phyloP scores from a whole-genome alignment of 2,797 vertebrate species.

The Lycodopsis pacificus region DNA sequence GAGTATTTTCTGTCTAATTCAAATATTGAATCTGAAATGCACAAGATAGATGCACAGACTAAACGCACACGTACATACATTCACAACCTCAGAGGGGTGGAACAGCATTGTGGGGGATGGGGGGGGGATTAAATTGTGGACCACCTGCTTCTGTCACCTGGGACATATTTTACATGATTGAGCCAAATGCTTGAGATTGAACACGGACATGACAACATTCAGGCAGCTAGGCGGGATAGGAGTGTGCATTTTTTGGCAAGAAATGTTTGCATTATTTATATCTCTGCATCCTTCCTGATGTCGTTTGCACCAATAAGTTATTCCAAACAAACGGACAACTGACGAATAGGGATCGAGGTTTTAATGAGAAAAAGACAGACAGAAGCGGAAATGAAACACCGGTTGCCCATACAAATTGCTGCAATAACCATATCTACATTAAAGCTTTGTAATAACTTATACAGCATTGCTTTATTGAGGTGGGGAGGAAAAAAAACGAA shows the following conservation, averaged over 20 bases:
- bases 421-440: constrained; percentile 84
- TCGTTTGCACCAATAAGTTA: constrained; percentile 53
- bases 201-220: constrained; percentile 75
- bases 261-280: constrained; percentile 23
- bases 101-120: constrained; percentile 5
- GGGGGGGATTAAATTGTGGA: constrained; percentile 61
- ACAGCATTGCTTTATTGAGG: constrained; percentile 77
- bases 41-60: constrained; percentile 37
- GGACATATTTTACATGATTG: constrained; percentile 77
- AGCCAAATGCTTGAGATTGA: constrained; percentile 77
- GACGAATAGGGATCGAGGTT: constrained; percentile 75
- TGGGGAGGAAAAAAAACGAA: constrained; percentile 49
- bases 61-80: constrained; percentile 23
- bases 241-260: constrained; percentile 44
- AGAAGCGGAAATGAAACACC: constrained; percentile 79
- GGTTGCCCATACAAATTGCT: constrained; percentile 80
- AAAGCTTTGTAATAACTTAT: constrained; percentile 81
- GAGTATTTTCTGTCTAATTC: constrained; percentile 63
- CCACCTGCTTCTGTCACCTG: constrained; percentile 78
- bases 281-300: constrained; percentile 37
- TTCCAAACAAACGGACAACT: constrained; percentile 73
- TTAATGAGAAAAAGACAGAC: constrained; percentile 83
- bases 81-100: constrained; percentile 28
- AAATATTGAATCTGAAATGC: constrained; percentile 67
- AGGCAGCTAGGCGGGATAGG: constrained; percentile 42